phyloP scores from a whole-genome alignment of 2,888 invertebrate genomes.

The Cataglyphis rosenhaueri region DNA sequence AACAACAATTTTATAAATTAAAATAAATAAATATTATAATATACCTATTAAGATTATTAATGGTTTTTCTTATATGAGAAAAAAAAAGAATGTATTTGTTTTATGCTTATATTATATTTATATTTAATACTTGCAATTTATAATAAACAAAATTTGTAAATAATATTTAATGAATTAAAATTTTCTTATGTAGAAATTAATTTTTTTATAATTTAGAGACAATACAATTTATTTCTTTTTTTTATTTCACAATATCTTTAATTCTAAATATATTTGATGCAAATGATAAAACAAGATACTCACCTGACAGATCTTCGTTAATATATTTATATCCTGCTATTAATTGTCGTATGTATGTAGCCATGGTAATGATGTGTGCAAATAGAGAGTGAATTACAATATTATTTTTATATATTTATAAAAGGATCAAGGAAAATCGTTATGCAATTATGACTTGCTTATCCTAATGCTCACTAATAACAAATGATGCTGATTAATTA shows the following conservation, averaged over 20 bases:
- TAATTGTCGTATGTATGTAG: constrained; percentile 75
- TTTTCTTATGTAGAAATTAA: not conserved
- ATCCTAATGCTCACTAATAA: not conserved
- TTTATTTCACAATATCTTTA: not conserved
- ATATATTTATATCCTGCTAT: constrained; percentile 74
- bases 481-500: not conserved
- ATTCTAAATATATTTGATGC: not conserved
- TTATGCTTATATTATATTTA: not conserved
- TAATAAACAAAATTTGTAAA: not conserved
- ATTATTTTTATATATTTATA: not conserved
- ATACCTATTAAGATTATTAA: not conserved
- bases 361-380: constrained; percentile 73
- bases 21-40: not conserved
- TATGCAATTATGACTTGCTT: not conserved
- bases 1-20: not conserved
- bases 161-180: not conserved
- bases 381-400: not conserved
- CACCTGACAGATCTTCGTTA: constrained; percentile 82
- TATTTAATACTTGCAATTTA: not conserved
- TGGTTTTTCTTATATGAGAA: not conserved
- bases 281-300: constrained; percentile 1
- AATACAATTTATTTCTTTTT: not conserved
- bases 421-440: not conserved
- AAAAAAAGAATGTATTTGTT: not conserved
- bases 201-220: constrained; percentile 6